phyloP scores from a whole-genome alignment of 2,888 invertebrate species.

The Graphium colonna region DNA sequence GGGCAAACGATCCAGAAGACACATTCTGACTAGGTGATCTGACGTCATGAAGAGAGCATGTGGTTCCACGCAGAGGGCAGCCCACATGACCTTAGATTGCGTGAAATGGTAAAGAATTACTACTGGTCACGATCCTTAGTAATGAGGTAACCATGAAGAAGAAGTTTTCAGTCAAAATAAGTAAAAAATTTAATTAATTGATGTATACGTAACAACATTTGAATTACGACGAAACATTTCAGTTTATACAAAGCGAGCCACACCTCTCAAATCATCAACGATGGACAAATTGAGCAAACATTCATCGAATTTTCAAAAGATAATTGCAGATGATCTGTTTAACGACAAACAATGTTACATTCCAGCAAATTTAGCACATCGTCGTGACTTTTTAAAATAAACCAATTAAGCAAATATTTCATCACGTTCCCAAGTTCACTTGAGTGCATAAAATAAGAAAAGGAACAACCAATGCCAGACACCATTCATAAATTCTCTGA shows the following conservation, averaged over 20 bases:
- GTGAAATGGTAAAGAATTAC: too few species aligned
- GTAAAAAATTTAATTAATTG: too few species aligned
- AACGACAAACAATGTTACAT: conserved; percentile 48
- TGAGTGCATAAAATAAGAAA: not conserved
- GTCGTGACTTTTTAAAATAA: conserved; percentile 55
- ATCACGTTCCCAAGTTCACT: conserved; percentile 39
- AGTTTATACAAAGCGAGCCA: not conserved
- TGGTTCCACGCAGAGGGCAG: too few species aligned
- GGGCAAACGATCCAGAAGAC: too few species aligned
- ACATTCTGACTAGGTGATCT: too few species aligned
- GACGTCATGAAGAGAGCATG: too few species aligned
- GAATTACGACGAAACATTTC: not conserved
- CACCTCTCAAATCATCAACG: not conserved
- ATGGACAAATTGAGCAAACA: not conserved
- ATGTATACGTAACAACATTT: too few species aligned
- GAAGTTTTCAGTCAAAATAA: too few species aligned
- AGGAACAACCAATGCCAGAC: conserved; percentile 9
- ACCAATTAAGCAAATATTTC: conserved; percentile 53
- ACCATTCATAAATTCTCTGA: conserved; percentile 11
- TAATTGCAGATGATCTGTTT: conserved; percentile 33
- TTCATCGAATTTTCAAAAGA: conserved; percentile 21
- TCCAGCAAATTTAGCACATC: conserved; percentile 54
- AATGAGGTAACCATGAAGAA: too few species aligned
- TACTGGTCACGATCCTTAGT: too few species aligned
- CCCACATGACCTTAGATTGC: too few species aligned